phyloP scores from a whole-genome alignment of 2,797 vertebrate species.

The Muscicapa comitata region DNA sequence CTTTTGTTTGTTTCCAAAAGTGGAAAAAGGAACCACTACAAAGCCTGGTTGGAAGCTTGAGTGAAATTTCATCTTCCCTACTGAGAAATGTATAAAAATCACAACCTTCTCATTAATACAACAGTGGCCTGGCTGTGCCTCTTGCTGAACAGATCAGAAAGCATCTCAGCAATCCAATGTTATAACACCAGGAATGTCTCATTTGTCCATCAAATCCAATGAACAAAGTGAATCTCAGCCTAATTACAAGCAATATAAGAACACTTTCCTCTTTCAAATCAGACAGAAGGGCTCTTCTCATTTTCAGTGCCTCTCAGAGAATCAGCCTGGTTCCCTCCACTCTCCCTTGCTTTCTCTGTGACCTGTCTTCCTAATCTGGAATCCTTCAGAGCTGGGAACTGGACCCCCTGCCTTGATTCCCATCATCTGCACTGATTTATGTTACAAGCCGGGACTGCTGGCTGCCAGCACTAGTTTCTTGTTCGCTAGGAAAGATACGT shows the following conservation, averaged over 20 bases:
- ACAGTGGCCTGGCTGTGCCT: not conserved
- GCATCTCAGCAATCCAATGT: not conserved
- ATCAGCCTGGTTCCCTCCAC: not conserved
- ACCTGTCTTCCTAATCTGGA: not conserved
- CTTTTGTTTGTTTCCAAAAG: not conserved
- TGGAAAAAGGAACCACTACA: not conserved
- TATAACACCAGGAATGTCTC: not conserved
- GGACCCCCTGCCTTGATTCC: constrained; percentile 44
- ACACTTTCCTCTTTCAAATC: not conserved
- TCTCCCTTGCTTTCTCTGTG: not conserved
- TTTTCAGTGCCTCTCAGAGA: not conserved
- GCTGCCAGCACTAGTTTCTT: not conserved
- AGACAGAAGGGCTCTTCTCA: not conserved
- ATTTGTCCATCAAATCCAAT: not conserved
- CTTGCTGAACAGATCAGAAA: not conserved
- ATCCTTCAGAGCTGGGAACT: constrained; percentile 19
- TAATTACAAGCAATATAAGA: constrained; percentile 2
- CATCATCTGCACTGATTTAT: constrained; percentile 6
- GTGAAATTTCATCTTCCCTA: not conserved
- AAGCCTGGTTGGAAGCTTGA: not conserved
- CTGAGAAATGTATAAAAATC: not conserved
- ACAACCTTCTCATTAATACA: not conserved
- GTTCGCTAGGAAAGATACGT: not conserved
- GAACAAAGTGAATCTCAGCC: not conserved
- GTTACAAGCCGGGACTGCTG: constrained; percentile 1